Conservation (phyloP, 2,113 vertebrate genomes). For the Clarias macrocephalus region DNA sequence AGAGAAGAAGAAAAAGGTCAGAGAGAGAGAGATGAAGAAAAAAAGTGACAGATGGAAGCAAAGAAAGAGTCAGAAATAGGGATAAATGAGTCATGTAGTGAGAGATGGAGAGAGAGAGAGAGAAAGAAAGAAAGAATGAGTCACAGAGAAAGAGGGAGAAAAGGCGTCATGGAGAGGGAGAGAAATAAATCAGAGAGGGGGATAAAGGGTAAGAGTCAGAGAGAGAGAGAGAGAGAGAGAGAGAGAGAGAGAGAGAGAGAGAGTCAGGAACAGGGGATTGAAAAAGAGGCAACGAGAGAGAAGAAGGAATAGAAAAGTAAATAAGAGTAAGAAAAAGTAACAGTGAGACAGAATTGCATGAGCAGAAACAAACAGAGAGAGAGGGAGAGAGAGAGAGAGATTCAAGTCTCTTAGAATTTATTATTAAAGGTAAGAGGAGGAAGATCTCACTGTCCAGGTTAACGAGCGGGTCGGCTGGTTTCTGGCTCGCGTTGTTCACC, state of each 20-base stretch:
- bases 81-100: neutral
- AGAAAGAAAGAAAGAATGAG: neutral
- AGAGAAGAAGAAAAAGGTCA: neutral
- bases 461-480: slow-evolving; percentile 82
- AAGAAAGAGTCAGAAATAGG: neutral
- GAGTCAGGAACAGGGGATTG: neutral
- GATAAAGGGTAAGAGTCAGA: neutral
- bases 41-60: neutral
- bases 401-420: neutral
- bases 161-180: neutral
- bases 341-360: neutral
- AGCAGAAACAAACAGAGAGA: neutral
- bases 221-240: neutral
- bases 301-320: neutral
- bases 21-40: neutral
- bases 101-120: neutral
- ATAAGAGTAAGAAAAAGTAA: neutral
- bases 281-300: neutral
- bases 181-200: neutral
- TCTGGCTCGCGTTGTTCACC: slow-evolving; percentile 73
- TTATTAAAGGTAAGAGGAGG: neutral
- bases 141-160: neutral
- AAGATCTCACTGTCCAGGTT: slow-evolving; percentile 87
- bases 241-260: neutral
- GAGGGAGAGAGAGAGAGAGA: neutral